A percentile compares a stretch with the other conserved stretches of the same genome.
These are phyloP conservation scores for Gasterosteus aculeatus DNA, from an alignment of 2,113 vertebrate species.

Conservation along the genomic window DNA sequence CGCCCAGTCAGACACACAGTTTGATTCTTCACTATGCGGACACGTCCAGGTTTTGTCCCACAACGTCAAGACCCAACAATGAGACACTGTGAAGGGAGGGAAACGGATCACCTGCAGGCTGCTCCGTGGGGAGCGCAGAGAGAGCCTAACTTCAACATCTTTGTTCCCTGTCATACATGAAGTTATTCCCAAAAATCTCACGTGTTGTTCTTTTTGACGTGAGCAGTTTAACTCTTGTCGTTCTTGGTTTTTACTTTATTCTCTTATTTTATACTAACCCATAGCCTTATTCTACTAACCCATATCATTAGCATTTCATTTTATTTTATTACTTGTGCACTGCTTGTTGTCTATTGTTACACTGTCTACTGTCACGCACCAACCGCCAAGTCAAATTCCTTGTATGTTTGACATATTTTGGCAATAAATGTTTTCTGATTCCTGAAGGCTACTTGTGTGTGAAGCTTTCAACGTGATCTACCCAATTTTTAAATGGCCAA, in stretches of 20 bases:
- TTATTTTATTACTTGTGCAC: too few species aligned
- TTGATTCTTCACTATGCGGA: conserved; percentile 45
- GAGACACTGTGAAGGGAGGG: conserved; percentile 27
- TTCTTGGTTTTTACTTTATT: too few species aligned
- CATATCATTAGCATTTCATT: too few species aligned
- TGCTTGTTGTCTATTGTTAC: too few species aligned
- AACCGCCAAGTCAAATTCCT: too few species aligned
- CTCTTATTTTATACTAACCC: background rate
- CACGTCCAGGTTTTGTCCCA: conserved; percentile 32
- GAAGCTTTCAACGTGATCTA: background rate
- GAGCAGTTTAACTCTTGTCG: conserved; percentile 1
- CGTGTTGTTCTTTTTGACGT: too few species aligned
- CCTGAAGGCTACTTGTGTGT: background rate
- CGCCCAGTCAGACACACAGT: conserved; percentile 10
- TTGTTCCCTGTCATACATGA: conserved; percentile 2
- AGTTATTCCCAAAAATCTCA: background rate
- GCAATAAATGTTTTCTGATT: too few species aligned
- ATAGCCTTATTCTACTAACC: too few species aligned
- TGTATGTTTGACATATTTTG: too few species aligned
- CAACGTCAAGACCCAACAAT: conserved; percentile 37
- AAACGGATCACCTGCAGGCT: conserved; percentile 30
- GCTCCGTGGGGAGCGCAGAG: background rate
- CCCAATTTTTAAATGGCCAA: background rate
- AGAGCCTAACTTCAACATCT: background rate
- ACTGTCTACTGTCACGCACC: too few species aligned